These are phyloP conservation scores for Syngnathus floridae DNA, from an alignment of 2,113 vertebrate species.

Conservation along the genomic window DNA sequence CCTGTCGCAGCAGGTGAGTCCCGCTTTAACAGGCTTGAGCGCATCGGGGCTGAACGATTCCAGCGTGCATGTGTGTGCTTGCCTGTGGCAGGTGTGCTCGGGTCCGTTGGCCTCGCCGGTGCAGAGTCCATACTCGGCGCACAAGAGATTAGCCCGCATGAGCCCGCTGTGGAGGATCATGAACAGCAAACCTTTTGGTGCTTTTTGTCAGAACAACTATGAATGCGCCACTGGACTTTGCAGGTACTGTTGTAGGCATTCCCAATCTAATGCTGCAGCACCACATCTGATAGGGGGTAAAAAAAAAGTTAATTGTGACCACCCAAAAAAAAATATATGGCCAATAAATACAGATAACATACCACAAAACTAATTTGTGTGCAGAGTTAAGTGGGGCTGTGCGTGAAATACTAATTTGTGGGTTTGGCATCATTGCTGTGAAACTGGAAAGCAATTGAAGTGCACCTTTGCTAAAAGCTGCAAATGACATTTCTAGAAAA, in stretches of 20 bases:
- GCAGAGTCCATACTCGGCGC: background rate
- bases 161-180: conserved; percentile 73
- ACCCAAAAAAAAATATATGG: background rate
- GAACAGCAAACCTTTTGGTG: conserved; percentile 69
- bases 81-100: conserved; percentile 45
- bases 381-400: too few relatives aligned
- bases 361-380: too few relatives aligned
- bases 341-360: background rate
- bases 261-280: too few relatives aligned
- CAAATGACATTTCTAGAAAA: too few relatives aligned
- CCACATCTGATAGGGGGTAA: background rate
- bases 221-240: conserved; percentile 72
- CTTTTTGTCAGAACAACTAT: conserved; percentile 70
- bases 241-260: conserved; percentile 46
- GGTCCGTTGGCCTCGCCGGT: conserved; percentile 25
- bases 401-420: too few relatives aligned
- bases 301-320: background rate
- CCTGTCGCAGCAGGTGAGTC: background rate
- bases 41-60: background rate
- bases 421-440: too few relatives aligned
- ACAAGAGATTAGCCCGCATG: conserved; percentile 55
- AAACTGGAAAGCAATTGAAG: too few relatives aligned
- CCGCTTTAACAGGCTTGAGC: background rate
- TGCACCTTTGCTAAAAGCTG: too few relatives aligned
- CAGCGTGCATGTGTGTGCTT: background rate